Percentiles rank a stretch among this genome's conserved stretches.
phyloP scores from a whole-genome alignment of 37 sponge, comb jelly and placozoan genomes.

The Geodia barretti region DNA sequence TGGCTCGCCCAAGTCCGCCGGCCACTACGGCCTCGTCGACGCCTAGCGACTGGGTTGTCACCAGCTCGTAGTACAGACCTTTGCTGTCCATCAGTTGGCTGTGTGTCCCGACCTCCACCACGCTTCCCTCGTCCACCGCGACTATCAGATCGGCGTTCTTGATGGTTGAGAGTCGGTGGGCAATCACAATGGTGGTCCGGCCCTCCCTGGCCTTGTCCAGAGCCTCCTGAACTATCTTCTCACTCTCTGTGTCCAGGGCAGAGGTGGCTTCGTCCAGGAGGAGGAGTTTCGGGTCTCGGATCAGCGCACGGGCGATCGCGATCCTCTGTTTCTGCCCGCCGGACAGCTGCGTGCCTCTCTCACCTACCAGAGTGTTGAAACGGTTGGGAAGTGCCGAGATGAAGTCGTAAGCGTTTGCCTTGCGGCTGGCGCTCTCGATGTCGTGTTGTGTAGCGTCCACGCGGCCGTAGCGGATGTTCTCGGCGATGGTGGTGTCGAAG shows the following conservation, averaged over 20 bases:
- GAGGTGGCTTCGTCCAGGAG: constrained; percentile 95
- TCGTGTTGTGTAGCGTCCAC: constrained; percentile 74
- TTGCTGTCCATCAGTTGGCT: constrained; percentile 67
- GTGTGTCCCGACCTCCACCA: constrained; percentile 81
- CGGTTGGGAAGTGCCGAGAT: constrained; percentile 78
- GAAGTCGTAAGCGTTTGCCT: constrained; percentile 87
- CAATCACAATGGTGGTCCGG: constrained; percentile 87
- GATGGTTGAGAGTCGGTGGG: constrained; percentile 88
- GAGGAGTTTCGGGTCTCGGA: constrained; percentile 81
- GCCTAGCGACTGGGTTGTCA: constrained; percentile 43
- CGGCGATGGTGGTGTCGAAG: constrained; percentile 89
- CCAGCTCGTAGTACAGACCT: constrained; percentile 91
- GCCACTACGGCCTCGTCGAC: neutral
- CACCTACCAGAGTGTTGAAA: constrained; percentile 86
- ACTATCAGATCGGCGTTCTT: constrained; percentile 78
- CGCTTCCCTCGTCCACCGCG: constrained; percentile 57
- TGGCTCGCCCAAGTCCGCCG: neutral
- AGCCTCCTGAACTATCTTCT: constrained; percentile 80
- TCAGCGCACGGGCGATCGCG: constrained; percentile 90
- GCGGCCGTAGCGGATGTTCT: constrained; percentile 80
- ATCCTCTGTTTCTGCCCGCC: constrained; percentile 96
- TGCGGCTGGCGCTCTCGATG: constrained; percentile 69
- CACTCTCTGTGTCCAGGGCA: constrained; percentile 93
- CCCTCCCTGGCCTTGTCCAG: constrained; percentile 82
- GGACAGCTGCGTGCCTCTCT: constrained; percentile 81